Percentiles rank a stretch among this genome's conserved stretches.
phyloP scores from a whole-genome alignment of 2,113 vertebrate genomes.

The Epinephelus cyanopodus region DNA sequence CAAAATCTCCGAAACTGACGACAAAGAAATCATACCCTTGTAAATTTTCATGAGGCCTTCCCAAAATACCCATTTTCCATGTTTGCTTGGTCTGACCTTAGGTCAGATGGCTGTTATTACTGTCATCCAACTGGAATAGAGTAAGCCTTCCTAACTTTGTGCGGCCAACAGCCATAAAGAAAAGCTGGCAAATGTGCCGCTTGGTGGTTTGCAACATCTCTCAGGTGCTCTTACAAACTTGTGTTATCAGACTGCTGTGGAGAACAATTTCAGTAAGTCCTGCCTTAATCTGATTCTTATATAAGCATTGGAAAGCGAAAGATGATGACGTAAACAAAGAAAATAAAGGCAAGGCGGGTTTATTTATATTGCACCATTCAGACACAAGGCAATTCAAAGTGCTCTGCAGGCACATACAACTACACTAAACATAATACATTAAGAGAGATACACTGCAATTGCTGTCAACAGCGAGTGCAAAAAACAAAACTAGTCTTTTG shows the following conservation, averaged over 20 bases:
- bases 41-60: conserved; percentile 19
- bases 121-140: background rate
- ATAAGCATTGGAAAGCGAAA: background rate
- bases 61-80: conserved; percentile 26
- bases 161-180: background rate
- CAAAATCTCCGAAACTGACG: background rate
- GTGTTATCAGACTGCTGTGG: background rate
- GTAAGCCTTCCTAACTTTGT: background rate
- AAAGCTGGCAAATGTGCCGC: background rate
- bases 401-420: no score
- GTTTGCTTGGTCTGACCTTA: conserved; percentile 9
- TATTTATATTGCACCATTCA: no score
- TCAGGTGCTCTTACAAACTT: background rate
- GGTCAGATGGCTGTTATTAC: background rate
- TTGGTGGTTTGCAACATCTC: background rate
- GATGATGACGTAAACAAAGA: background rate
- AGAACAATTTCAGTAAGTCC: background rate
- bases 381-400: no score
- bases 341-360: background rate
- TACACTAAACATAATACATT: no score
- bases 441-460: background rate
- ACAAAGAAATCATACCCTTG: conserved; percentile 8
- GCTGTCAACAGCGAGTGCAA: background rate
- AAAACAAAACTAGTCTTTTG: background rate
- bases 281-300: background rate